Evolutionary conservation across 2,797 vertebrate species (phyloP).

Genomic region (Moxostoma hubbsi): DNA sequence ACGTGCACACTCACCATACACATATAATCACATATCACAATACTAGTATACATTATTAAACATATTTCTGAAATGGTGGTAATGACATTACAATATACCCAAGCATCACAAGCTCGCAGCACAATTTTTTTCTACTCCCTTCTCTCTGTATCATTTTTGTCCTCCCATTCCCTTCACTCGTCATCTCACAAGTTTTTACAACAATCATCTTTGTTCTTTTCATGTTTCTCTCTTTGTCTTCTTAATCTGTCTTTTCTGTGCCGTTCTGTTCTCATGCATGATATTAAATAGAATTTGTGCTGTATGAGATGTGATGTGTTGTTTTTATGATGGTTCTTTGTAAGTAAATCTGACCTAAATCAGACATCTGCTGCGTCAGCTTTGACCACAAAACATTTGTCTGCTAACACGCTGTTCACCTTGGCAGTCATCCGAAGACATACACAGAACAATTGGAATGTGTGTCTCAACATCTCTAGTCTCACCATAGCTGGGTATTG

Average conservation of each 20-base stretch:
- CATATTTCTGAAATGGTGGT: neutral
- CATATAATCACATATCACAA: neutral
- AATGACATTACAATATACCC: constrained; percentile 2
- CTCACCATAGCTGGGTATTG: neutral
- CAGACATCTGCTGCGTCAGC: constrained; percentile 20
- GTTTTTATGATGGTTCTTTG: neutral
- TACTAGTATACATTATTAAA: neutral
- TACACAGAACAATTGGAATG: neutral
- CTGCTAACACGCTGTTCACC: neutral
- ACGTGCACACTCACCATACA: neutral
- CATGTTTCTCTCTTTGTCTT: neutral
- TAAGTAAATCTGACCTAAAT: constrained; percentile 17
- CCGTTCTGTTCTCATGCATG: neutral
- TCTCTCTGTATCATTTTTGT: constrained; percentile 2
- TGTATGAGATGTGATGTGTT: neutral
- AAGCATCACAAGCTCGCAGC: constrained; percentile 47
- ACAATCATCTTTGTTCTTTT: neutral
- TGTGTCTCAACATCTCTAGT: neutral
- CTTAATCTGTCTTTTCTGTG: neutral
- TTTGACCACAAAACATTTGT: neutral
- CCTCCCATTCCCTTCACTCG: neutral
- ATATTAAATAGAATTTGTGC: too few relatives aligned
- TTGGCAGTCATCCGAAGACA: constrained; percentile 7
- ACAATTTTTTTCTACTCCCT: neutral
- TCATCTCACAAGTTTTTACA: too few relatives aligned